Conservation (phyloP, 2,888 invertebrate genomes). For the Embidobia sp. region DNA sequence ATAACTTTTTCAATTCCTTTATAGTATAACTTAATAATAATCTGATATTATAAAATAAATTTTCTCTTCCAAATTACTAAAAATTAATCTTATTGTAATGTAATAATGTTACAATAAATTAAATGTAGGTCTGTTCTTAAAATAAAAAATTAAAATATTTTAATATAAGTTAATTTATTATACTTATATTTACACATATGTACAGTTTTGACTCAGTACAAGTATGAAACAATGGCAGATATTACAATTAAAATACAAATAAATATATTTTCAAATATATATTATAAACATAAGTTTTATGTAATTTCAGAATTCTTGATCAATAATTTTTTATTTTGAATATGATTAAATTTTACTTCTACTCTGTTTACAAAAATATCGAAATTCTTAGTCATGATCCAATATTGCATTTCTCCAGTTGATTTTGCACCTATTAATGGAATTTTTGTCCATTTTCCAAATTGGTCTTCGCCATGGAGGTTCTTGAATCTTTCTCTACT, state of each 20-base stretch:
- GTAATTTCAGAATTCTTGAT: constrained; percentile 52
- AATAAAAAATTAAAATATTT: no score
- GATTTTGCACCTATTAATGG: constrained; percentile 87
- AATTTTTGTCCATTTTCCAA: constrained; percentile 83
- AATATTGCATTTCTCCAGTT: constrained; percentile 82
- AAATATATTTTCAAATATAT: constrained; percentile 6
- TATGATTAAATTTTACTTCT: constrained; percentile 67
- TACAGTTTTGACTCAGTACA: no score
- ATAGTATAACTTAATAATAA: no score
- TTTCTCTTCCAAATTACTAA: no score
- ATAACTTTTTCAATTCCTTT: no score
- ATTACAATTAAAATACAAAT: constrained; percentile 11
- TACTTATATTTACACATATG: no score
- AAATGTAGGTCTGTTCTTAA: no score
- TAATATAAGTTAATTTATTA: no score
- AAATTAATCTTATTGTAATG: no score
- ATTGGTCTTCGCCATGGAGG: constrained; percentile 80
- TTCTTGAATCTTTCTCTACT: constrained; percentile 69
- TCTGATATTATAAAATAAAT: no score
- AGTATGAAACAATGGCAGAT: no score
- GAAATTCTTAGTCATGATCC: constrained; percentile 48
- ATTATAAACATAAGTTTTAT: background rate
- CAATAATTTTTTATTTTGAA: constrained; percentile 65
- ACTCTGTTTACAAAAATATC: constrained; percentile 63
- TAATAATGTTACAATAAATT: no score